phyloP scores from a whole-genome alignment of 2,888 invertebrate species.

The Dasypolia templi region DNA sequence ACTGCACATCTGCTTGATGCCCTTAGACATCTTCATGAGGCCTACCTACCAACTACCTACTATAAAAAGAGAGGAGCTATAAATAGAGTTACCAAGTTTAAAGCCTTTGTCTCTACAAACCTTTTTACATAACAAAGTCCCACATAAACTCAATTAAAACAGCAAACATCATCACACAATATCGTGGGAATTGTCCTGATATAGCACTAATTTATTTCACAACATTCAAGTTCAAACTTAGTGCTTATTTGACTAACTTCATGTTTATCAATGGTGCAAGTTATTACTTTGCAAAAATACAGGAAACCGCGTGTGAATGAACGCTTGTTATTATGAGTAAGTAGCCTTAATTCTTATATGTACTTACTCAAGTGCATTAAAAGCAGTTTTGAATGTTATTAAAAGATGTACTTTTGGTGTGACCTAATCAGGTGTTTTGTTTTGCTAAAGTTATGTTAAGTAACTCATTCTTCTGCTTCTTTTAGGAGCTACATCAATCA shows the following conservation, averaged over 20 bases:
- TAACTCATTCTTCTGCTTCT: not conserved
- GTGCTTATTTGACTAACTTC: constrained; percentile 40
- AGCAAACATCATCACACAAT: not conserved
- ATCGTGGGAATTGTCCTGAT: constrained; percentile 48
- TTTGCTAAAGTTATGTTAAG: not conserved
- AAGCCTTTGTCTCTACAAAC: no score
- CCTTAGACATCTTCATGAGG: no score
- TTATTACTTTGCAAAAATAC: constrained; percentile 59
- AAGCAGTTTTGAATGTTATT: constrained; percentile 17
- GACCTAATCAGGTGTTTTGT: not conserved
- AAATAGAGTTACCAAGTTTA: no score
- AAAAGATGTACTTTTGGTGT: not conserved
- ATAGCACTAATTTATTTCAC: constrained; percentile 38
- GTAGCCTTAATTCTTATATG: constrained; percentile 20
- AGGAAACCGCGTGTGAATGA: constrained; percentile 66
- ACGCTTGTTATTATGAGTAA: constrained; percentile 36
- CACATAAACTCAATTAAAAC: not conserved
- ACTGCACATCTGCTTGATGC: no score
- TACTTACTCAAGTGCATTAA: not conserved
- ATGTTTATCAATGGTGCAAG: constrained; percentile 49
- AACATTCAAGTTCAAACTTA: constrained; percentile 49
- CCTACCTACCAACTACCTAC: no score
- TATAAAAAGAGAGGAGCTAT: no score
- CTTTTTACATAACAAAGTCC: not conserved
- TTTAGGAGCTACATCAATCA: no score